These are phyloP conservation scores for Battus philenor DNA, from an alignment of 1,140 invertebrate genomes.

Conservation along the genomic window DNA sequence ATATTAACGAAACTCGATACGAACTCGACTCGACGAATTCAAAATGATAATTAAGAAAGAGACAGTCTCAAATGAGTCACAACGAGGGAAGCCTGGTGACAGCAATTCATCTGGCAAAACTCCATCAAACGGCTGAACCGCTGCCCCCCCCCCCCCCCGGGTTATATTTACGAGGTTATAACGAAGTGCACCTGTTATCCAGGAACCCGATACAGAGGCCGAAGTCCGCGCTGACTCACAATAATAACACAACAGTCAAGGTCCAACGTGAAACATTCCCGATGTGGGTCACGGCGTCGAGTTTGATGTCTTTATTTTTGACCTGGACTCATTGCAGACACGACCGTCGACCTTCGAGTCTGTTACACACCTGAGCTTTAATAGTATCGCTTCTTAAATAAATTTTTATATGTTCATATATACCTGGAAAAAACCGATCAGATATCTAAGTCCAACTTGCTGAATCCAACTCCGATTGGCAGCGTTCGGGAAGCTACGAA, in stretches of 20 bases:
- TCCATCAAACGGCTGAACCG: neutral
- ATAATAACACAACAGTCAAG: constrained; percentile 9
- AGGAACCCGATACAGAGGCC: neutral
- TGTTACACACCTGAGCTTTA: too few species aligned
- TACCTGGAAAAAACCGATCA: too few species aligned
- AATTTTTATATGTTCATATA: too few species aligned
- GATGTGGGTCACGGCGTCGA: too few species aligned
- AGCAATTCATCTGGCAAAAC: neutral
- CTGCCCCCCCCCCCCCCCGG: neutral
- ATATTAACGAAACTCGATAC: neutral
- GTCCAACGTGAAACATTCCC: too few species aligned
- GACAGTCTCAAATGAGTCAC: constrained; percentile 1
- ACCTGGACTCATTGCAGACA: too few species aligned
- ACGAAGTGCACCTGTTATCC: neutral
- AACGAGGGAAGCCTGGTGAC: neutral
- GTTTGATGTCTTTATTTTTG: too few species aligned
- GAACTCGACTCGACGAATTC: neutral
- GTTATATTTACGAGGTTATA: constrained; percentile 8
- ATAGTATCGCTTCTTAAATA: too few species aligned
- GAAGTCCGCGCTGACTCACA: neutral
- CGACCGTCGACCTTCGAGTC: too few species aligned
- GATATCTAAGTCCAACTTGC: too few species aligned
- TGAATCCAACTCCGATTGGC: too few species aligned
- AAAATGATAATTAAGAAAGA: neutral
- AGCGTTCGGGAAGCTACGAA: too few species aligned